These are phyloP conservation scores for Illadopsis cleaveri DNA, from an alignment of 2,113 vertebrate species.

Conservation along the genomic window DNA sequence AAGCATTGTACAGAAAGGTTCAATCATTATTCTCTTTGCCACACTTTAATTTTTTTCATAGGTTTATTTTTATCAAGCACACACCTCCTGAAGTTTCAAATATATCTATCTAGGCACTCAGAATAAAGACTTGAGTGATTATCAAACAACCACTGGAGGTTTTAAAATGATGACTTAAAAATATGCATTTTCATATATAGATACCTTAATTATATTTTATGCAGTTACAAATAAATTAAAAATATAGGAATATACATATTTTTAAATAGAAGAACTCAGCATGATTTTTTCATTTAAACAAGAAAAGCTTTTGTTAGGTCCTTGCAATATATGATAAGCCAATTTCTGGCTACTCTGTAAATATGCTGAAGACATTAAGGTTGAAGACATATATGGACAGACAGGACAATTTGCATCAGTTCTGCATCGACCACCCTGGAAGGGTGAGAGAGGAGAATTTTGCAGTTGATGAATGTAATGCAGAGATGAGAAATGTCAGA, in stretches of 20 bases:
- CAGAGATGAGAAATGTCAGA: neutral
- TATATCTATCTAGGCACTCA: neutral
- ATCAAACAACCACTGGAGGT: neutral
- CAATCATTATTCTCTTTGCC: neutral
- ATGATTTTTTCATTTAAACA: neutral
- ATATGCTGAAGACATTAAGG: neutral
- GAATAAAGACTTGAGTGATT: neutral
- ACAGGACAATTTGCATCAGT: neutral
- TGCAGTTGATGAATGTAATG: neutral
- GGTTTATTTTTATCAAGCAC: neutral
- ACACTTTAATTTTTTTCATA: neutral
- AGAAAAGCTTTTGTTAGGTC: neutral
- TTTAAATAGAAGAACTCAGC: neutral
- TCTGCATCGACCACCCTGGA: neutral
- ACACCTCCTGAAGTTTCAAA: neutral
- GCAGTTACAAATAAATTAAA: neutral
- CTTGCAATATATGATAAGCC: neutral
- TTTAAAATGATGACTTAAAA: neutral
- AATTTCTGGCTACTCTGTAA: neutral
- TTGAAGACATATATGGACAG: neutral
- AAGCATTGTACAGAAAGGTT: neutral
- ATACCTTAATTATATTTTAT: neutral
- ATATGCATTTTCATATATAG: neutral
- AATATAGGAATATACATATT: neutral
- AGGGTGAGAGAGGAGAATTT: neutral